Evolutionary conservation across 2,113 vertebrate genomes (phyloP).

Genomic region (Lynx canadensis): DNA sequence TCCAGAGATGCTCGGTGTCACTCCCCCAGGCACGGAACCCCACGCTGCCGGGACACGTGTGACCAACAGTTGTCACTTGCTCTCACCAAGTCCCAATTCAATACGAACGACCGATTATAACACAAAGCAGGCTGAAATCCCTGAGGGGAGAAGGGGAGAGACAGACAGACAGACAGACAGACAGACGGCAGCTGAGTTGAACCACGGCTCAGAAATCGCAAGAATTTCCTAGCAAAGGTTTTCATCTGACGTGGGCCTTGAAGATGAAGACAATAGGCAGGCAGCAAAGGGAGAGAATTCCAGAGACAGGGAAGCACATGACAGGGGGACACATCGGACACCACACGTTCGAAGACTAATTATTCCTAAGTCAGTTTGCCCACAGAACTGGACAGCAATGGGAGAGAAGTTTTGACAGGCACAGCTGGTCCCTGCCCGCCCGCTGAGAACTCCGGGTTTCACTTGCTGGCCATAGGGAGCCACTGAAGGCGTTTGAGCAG

Average conservation of each 20-base stretch:
- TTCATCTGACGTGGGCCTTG: not conserved
- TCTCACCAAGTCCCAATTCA: not conserved
- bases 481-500: not conserved
- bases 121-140: not conserved
- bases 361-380: not conserved
- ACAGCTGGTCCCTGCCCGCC: too few species aligned
- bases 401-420: not conserved
- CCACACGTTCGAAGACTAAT: not conserved
- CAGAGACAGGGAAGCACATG: not conserved
- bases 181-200: not conserved
- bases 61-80: not conserved
- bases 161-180: too few species aligned
- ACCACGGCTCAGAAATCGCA: not conserved
- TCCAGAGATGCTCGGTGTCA: not conserved
- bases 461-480: not conserved
- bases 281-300: not conserved
- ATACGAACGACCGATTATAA: not conserved
- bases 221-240: not conserved
- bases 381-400: not conserved
- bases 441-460: not conserved
- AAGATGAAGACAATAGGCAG: not conserved
- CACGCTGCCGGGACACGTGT: rapidly evolving
- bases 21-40: not conserved
- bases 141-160: not conserved
- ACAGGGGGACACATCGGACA: not conserved